Evolutionary conservation across 2,888 invertebrate species (phyloP), one percentile per base, ranked within the genome.

Genomic region (Agonum fuliginosum): DNA sequence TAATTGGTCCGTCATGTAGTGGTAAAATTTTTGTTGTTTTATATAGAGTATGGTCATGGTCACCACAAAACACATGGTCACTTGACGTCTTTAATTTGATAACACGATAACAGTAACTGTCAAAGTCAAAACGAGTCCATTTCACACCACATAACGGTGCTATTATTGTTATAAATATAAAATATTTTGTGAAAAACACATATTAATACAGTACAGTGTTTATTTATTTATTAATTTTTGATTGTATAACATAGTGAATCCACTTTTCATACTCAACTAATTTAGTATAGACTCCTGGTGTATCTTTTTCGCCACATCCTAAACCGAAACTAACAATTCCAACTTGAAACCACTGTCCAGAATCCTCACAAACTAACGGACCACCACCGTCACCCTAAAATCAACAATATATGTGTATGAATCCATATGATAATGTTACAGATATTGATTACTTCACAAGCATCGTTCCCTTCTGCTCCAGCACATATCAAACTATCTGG

Each of bases 281-380:
- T 37, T 77, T 77, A 14, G 76, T 77, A 70, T 77, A 77, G 54
- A 77, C 43, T 5, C 76, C 76, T 27, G 76, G 76, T 17, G 69
- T 70, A 27, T 77, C 76, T n/a, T 27, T 69, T 41, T 77, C 70
- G 2, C 76, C 76, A 10, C 76, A 77, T 4, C 76, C 76, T 27
- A 77, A 22, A n/a, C 76, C 76, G 70, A 77, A 77, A 30, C 76
- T 77, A 34, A 77, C 76, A 37, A 77, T 43, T 20, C 76, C 76
- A 14, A 77, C 24, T 54, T 77, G 76, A 41, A 58, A 77, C 76
- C 76, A 77, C 22, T 77, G 76, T 22, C 76, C 76, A 5, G 76
- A 14, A 27, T 77, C 76, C 24, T 77, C 76, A 17, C 76, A 77
- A 2, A 77, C 76, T 4, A 77, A 34, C 4, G 76, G 76, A 10